phyloP scores from a whole-genome alignment of 2,113 vertebrate species.

The Polypterus senegalus region DNA sequence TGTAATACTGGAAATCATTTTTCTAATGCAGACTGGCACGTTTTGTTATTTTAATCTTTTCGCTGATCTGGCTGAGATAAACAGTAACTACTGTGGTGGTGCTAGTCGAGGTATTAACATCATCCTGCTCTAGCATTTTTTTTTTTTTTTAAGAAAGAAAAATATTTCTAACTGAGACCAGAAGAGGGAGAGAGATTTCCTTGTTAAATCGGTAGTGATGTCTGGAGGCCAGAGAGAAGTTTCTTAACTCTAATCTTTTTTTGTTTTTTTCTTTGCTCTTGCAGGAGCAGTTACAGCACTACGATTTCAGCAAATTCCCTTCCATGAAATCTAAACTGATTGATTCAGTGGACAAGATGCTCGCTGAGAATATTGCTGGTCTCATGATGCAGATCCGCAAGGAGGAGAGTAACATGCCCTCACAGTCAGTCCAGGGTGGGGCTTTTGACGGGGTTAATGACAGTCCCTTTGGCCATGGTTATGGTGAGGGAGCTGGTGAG shows the following conservation, averaged over 20 bases:
- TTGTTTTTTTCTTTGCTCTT: neutral
- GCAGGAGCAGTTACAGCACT: conserved; percentile 80
- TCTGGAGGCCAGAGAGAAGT: neutral
- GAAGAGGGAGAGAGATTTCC: too few species aligned
- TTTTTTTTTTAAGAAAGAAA: too few species aligned
- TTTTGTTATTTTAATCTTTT: too few species aligned
- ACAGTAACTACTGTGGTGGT: too few species aligned
- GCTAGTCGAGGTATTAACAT: neutral
- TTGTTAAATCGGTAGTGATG: too few species aligned
- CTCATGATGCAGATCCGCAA: conserved; percentile 81
- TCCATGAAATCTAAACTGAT: conserved; percentile 85
- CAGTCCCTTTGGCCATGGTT: conserved; percentile 84
- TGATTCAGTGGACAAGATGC: conserved; percentile 88
- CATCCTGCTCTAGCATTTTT: too few species aligned
- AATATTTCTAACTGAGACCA: too few species aligned
- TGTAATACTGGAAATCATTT: too few species aligned
- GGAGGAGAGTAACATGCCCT: conserved; percentile 72
- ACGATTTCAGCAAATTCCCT: conserved; percentile 90
- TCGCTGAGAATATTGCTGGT: conserved; percentile 72
- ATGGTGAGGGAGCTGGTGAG: conserved; percentile 85
- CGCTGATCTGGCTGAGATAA: too few species aligned
- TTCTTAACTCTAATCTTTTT: neutral
- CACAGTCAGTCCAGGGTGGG: conserved; percentile 70
- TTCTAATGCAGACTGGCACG: too few species aligned
- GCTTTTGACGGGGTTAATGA: conserved; percentile 85